Evolutionary conservation across 2,888 invertebrate genomes (phyloP), one percentile per base, ranked within the genome.

Genomic region (Nycteola revayana): DNA sequence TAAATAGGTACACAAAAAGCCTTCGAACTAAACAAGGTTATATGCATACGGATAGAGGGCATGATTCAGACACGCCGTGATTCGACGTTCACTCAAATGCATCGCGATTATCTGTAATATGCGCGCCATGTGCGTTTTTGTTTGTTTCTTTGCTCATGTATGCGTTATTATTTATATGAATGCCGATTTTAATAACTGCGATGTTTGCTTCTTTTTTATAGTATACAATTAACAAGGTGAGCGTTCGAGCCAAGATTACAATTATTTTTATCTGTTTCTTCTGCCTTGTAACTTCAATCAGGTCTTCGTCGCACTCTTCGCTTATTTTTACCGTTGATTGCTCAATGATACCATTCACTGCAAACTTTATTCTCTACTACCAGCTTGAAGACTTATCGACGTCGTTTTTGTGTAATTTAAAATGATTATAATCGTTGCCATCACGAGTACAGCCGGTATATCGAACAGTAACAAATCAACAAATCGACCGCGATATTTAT

Each of bases 391-490:
- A 57, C 66, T 67, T 67, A 58, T 66, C 55, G 51, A 61, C 60
- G 58, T 66, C 57, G 61, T 77, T 75, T 75, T 75, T 66, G 60
- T 63, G 56, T 66, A 72, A 69, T 64, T 57, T 54, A 56, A 66
- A 70, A 69, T 64, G 64, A 72, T 76, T 59, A 53, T 45, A 54
- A 76, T 80, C 73, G 67, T 63, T 71, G 66, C 49, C 71, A 68
- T 75, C 77, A 73, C 71, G 71, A 74, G 47, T 58, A 42, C 69
- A 66, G 76, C 79, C 75, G 79, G 79, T 80, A 78, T 61, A 65
- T 62, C 63, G 61, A 64, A 58, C 60, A 57, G 55, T 51, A 68
- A 70, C 58, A 64, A 69, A 66, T 65, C 64, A 56, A 71, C 59
- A 63, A 69, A 69, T 67, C 60, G 58, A 58, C 67, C 66, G 54